Evolutionary conservation across 1,140 invertebrate species (phyloP), one percentile per base, ranked within the genome.

Genomic region (Coptotermes formosanus): DNA sequence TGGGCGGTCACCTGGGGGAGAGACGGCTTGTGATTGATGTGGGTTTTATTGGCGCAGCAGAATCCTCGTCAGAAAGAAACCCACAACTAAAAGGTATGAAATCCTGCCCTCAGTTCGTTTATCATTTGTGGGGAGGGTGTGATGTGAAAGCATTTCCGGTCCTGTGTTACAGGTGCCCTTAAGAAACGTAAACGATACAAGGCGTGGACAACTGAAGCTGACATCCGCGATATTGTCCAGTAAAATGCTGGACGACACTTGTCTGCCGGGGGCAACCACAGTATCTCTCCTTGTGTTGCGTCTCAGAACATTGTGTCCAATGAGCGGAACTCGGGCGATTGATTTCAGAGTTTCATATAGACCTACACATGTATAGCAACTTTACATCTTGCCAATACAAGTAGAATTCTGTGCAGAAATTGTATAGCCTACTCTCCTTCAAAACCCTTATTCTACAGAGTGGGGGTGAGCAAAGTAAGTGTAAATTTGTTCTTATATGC

Each of bases 11-110:
- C 64, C 64, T 75, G 21, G 64, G 64, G 7, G n/a, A 38, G 38
- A 55, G n/a, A 25, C 64, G 9, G 25, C n/a, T 6, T 30, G n/a
- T 75, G 64, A 75, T 75, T 75, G 64, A 75, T 75, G 64, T 25
- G 25, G 64, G 64, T 75, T 75, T 75, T 75, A 75, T 75, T 75
- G n/a, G 25, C 6, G 25, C 14, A 16, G 64, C 1, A 8, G 64
- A 30, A 75, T 75, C 64, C 59, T 64, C 25, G 25, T 25, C 25
- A 30, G 64, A 75, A 75, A 75, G 64, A 30, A 75, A 75, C 64
- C 64, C 64, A 75, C 64, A 75, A 75, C 64, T 75, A 75, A 75
- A 75, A 75, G 64, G 64, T 75, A 75, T 75, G 64, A 75, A 75
- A 75, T 75, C 30, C 64, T 75, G 64, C 64, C 64, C 25, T 75